Percentiles rank a stretch among this genome's conserved stretches.
These are phyloP conservation scores for Symphodus melops DNA, from an alignment of 2,113 vertebrate species.

Conservation along the genomic window DNA sequence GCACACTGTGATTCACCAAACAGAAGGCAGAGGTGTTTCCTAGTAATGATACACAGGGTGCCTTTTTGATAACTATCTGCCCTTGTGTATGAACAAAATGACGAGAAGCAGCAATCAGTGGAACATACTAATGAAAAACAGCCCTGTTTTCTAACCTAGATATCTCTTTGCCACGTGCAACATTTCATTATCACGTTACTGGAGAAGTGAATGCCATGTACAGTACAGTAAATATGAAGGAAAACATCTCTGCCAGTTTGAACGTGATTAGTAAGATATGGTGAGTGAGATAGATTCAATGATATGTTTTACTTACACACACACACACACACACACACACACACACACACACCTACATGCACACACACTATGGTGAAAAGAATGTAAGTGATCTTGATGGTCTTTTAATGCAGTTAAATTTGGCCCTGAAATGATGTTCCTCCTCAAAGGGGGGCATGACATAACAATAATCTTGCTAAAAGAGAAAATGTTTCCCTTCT, in stretches of 20 bases:
- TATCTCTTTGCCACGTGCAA: constrained; percentile 43
- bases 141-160: constrained; percentile 40
- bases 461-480: not conserved
- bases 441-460: not conserved
- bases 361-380: not conserved
- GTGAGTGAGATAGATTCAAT: too few species aligned
- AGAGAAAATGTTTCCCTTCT: not conserved
- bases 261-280: not conserved
- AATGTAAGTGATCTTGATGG: too few species aligned
- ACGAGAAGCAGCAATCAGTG: constrained; percentile 39
- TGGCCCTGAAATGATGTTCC: too few species aligned
- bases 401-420: too few species aligned
- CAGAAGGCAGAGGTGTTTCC: constrained; percentile 58
- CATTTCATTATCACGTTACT: constrained; percentile 65
- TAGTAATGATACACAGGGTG: constrained; percentile 54
- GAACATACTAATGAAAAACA: constrained; percentile 67
- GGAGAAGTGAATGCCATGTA: too few species aligned
- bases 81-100: constrained; percentile 51
- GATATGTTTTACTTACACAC: not conserved
- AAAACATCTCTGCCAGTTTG: too few species aligned
- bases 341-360: constrained; percentile 4
- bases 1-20: constrained; percentile 46
- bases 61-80: constrained; percentile 57
- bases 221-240: too few species aligned
- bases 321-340: constrained; percentile 2